Conservation (phyloP, 2,113 vertebrate species). For the Triplophysa rosa region DNA sequence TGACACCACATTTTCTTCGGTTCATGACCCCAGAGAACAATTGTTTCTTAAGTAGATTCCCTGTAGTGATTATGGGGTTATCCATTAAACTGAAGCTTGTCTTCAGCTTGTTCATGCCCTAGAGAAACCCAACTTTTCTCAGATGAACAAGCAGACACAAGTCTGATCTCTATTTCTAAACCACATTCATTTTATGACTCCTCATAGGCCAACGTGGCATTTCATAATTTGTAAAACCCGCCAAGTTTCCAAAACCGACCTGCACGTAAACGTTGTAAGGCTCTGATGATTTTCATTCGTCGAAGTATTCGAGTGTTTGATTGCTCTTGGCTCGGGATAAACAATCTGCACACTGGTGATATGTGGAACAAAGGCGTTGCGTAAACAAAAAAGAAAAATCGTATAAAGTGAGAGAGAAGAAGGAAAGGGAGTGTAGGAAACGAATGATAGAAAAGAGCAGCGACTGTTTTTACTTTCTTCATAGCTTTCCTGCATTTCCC, state of each 20-base stretch:
- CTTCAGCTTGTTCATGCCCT: background rate
- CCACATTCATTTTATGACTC: conserved; percentile 13
- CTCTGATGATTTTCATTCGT: conserved; percentile 25
- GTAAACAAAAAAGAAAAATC: conserved; percentile 20
- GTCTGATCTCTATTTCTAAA: conserved; percentile 9
- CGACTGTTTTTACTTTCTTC: conserved; percentile 30
- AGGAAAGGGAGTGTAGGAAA: background rate
- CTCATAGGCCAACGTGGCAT: conserved; percentile 25
- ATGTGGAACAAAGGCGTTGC: conserved; percentile 33
- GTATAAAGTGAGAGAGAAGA: background rate
- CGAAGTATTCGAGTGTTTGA: conserved; percentile 18
- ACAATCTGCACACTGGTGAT: conserved; percentile 28
- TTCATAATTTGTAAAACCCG: too few species aligned
- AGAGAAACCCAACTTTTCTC: background rate
- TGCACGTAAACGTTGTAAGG: background rate
- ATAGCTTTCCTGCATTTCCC: conserved; percentile 38
- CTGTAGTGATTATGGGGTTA: background rate
- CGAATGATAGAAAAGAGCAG: background rate
- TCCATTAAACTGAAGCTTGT: background rate
- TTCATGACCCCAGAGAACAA: background rate
- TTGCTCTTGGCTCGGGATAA: conserved; percentile 13
- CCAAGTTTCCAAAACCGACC: background rate
- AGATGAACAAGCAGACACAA: background rate
- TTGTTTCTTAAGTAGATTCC: background rate
- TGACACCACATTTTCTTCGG: background rate